These are phyloP conservation scores for Drosophila santomea DNA, from an alignment of 1,140 invertebrate species.

Conservation along the genomic window DNA sequence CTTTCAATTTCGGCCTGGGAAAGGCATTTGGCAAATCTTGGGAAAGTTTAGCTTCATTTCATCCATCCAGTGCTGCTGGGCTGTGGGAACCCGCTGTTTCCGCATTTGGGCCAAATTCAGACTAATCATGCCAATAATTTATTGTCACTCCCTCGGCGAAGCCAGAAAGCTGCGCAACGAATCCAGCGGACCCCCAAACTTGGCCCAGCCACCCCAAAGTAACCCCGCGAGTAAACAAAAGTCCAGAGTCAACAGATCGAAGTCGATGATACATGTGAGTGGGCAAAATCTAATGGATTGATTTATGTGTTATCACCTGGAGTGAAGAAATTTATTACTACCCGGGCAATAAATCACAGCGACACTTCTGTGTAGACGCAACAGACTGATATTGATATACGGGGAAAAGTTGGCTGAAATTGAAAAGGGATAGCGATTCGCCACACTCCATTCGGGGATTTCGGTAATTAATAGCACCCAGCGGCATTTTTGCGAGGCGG, in stretches of 20 bases:
- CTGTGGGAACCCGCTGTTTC: conserved; percentile 60
- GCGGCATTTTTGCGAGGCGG: conserved; percentile 66
- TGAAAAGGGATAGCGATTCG: conserved; percentile 77
- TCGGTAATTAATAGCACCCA: conserved; percentile 80
- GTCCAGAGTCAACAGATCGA: conserved; percentile 72
- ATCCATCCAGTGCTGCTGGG: conserved; percentile 10
- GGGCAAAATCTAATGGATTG: conserved; percentile 80
- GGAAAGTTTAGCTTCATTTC: conserved; percentile 53
- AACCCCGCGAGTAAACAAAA: conserved; percentile 46
- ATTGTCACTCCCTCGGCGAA: conserved; percentile 72
- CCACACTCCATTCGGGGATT: conserved; percentile 45
- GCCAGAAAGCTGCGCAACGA: conserved; percentile 64
- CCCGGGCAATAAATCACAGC: conserved; percentile 69
- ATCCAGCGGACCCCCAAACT: conserved; percentile 15
- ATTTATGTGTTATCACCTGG: conserved; percentile 79
- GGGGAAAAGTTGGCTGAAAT: conserved; percentile 55
- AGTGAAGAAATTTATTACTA: conserved; percentile 79
- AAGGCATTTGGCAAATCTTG: conserved; percentile 51
- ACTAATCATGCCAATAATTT: conserved; percentile 82
- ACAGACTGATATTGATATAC: conserved; percentile 3
- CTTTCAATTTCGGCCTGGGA: conserved; percentile 71
- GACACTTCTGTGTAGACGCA: conserved; percentile 58
- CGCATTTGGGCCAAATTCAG: conserved; percentile 68
- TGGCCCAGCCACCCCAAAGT: conserved; percentile 11
- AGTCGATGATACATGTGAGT: conserved; percentile 69